These are phyloP conservation scores for Meda fulgida DNA, from an alignment of 2,797 vertebrate genomes.

Conservation along the genomic window DNA sequence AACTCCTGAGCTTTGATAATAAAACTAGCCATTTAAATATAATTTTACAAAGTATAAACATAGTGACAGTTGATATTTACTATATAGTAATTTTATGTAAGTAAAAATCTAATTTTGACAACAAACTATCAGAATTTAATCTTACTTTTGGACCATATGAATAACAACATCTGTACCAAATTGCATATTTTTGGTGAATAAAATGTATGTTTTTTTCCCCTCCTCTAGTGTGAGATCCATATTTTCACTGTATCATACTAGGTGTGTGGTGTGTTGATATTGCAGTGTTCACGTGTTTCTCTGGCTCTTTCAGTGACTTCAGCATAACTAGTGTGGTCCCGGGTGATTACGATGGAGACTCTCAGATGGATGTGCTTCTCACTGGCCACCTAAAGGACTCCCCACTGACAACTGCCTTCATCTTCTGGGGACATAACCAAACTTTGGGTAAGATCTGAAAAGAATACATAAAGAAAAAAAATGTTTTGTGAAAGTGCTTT, in stretches of 20 bases:
- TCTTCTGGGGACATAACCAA: slow-evolving; percentile 96
- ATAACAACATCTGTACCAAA: not conserved
- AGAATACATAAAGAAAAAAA: not conserved
- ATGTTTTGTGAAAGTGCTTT: not conserved
- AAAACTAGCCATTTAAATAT: not conserved
- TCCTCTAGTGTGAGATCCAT: not conserved
- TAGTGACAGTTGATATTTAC: not conserved
- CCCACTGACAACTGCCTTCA: slow-evolving; percentile 70
- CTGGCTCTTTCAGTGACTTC: slow-evolving; percentile 71
- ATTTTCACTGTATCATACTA: not conserved
- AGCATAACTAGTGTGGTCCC: slow-evolving; percentile 92
- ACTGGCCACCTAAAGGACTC: slow-evolving; percentile 73
- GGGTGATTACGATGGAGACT: slow-evolving; percentile 98
- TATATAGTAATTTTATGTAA: too few relatives aligned
- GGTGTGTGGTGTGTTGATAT: not conserved
- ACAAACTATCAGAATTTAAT: not conserved
- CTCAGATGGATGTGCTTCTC: slow-evolving; percentile 96
- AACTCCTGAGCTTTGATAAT: not conserved
- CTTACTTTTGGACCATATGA: not conserved
- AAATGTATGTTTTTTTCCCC: not conserved
- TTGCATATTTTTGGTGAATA: not conserved
- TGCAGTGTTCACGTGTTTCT: not conserved
- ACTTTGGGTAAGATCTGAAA: slow-evolving; percentile 83
- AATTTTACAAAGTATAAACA: not conserved
- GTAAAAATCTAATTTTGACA: not conserved